Conservation (phyloP, 2,797 vertebrate species). For the Sebastes matsubarae region DNA sequence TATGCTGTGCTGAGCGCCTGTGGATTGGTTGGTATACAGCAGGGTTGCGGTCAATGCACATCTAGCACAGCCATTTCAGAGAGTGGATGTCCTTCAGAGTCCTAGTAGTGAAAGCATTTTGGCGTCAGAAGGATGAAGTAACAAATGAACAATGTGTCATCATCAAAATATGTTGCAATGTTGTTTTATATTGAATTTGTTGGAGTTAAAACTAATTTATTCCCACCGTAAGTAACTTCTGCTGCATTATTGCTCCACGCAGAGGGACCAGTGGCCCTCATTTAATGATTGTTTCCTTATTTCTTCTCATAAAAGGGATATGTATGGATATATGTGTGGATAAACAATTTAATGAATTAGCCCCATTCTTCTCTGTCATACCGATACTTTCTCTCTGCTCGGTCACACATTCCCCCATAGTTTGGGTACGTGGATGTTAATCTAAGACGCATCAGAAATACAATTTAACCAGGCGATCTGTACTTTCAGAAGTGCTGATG, state of each 20-base stretch:
- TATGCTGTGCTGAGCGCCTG: constrained; percentile 33
- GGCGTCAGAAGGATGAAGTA: constrained; percentile 13
- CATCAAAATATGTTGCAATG: constrained; percentile 34
- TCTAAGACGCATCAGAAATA: background rate
- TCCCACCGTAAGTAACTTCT: constrained; percentile 8
- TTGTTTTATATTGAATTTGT: constrained; percentile 24
- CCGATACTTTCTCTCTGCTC: background rate
- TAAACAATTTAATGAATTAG: background rate
- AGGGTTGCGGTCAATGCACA: constrained; percentile 44
- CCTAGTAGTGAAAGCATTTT: constrained; percentile 1
- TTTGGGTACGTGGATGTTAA: background rate
- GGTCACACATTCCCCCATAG: background rate
- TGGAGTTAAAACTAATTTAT: constrained; percentile 12
- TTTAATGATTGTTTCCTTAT: background rate
- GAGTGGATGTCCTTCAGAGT: constrained; percentile 41
- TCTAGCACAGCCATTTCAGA: constrained; percentile 34
- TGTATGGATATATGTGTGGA: too few relatives aligned
- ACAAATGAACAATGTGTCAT: constrained; percentile 35
- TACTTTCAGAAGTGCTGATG: background rate
- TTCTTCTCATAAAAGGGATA: background rate
- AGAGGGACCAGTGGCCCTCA: background rate
- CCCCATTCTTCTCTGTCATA: background rate
- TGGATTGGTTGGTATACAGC: constrained; percentile 28
- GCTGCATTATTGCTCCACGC: background rate
- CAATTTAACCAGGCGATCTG: background rate